A percentile compares a stretch with the other conserved stretches of the same genome.
Conservation (phyloP, 2,797 vertebrate species). For the Pangasius larnaudii region DNA sequence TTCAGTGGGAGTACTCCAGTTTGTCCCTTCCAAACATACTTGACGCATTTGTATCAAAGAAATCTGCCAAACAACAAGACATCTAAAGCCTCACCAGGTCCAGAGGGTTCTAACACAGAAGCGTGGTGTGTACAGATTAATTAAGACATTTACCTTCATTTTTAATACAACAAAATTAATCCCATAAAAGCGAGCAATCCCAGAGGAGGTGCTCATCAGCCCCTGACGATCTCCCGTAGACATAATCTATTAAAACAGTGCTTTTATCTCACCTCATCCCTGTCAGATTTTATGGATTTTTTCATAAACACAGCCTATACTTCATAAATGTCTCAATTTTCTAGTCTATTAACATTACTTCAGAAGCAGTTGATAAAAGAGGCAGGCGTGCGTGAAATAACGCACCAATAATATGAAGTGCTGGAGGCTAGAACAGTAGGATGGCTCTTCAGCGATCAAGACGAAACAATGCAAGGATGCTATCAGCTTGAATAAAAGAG, state of each 20-base stretch:
- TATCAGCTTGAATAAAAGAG: slow-evolving; percentile 90
- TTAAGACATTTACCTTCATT: slow-evolving; percentile 94
- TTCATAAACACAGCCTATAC: slow-evolving; percentile 98
- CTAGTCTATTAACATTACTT: slow-evolving; percentile 99
- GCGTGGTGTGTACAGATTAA: slow-evolving; percentile 87
- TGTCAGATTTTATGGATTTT: slow-evolving; percentile 99
- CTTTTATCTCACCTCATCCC: slow-evolving; percentile 95
- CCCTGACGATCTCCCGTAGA: slow-evolving; percentile 87
- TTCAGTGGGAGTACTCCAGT: slow-evolving; percentile 16
- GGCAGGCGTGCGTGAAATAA: slow-evolving; percentile 96
- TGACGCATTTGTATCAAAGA: slow-evolving; percentile 71
- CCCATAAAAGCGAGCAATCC: slow-evolving; percentile 91
- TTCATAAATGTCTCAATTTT: slow-evolving; percentile 99
- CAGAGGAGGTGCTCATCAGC: slow-evolving; percentile 86
- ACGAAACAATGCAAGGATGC: slow-evolving; percentile 88
- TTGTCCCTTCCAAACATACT: slow-evolving; percentile 35
- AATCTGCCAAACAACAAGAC: slow-evolving; percentile 81
- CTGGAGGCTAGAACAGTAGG: slow-evolving; percentile 93
- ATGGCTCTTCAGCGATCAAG: slow-evolving; percentile 82
- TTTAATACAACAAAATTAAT: slow-evolving; percentile 94
- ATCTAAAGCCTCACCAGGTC: slow-evolving; percentile 67
- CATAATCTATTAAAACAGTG: slow-evolving; percentile 94
- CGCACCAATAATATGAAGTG: slow-evolving; percentile 92
- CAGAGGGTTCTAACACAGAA: slow-evolving; percentile 48
- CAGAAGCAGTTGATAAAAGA: slow-evolving; percentile 97